Base-by-base conservation (phyloP, 2,888 invertebrate species). In the Hydrotaea cyrtoneurina region DNA sequence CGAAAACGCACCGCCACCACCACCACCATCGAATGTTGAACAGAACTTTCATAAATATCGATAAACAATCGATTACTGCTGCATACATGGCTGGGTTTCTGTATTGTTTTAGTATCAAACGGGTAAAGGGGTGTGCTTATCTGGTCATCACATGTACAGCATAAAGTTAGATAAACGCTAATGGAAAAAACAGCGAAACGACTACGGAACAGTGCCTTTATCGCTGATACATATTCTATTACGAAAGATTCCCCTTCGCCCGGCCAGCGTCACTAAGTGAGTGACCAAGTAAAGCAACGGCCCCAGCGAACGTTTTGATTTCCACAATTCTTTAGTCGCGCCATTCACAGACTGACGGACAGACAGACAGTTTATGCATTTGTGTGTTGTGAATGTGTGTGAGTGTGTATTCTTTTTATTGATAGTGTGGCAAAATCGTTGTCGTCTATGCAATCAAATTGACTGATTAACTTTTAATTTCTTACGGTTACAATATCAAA, bases 381-480 rank as follows among this genome's bases (percentile, higher is more conserved):
- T 64, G 59, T 59, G 66, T 72, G 36, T 79, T 64, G 50, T 75
- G 55, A 53, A 4, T 31, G n/a, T 62, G 23, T 17, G 50, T 19
- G 31, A 2, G n/a, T n/a, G n/a, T n/a, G n/a, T n/a, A n/a, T 23
- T 62, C 76, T 5, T 71, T 82, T 84, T 75, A 80, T 80, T 72
- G 78, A 10, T 78, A 76, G 39, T 84, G 84, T 84, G 76, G 79
- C 85, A 85, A 85, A 85, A 82, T 43, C 43, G 82, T 85, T 76
- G 79, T 64, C 76, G 59, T 39, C 79, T 75, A 53, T 84, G 86
- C 86, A 86, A 86, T 84, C 82, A 86, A 86, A 86, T 86, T 55
- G 83, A 79, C 83, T 86, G 76, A 86, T 86, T 86, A 86, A 86
- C 81, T 86, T 83, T 80, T 82, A 80, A n/a, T 80, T 76, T 78